phyloP scores from a whole-genome alignment of 2,888 invertebrate genomes.

The Drosophila nr. perissopoda region DNA sequence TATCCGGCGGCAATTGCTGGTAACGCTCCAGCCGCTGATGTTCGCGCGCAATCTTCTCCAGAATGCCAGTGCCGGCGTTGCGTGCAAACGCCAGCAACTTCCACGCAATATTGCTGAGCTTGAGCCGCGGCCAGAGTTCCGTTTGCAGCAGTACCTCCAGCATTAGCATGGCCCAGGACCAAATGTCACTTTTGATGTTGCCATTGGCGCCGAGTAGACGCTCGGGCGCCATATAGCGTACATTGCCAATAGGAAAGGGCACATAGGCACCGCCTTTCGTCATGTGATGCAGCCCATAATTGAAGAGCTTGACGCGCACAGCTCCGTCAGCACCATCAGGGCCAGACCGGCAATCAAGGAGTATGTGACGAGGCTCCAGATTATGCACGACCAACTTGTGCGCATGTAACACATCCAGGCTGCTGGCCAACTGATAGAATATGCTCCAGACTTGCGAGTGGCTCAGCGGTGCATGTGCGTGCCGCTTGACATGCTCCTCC shows the following conservation, averaged over 20 bases:
- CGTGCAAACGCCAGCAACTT: constrained; percentile 88
- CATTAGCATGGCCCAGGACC: constrained; percentile 96
- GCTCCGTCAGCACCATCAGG: constrained; percentile 85
- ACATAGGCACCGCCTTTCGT: constrained; percentile 94
- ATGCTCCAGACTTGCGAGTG: constrained; percentile 87
- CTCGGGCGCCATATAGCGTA: constrained; percentile 93
- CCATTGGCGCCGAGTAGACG: constrained; percentile 88
- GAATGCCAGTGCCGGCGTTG: constrained; percentile 82
- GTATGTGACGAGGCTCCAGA: constrained; percentile 92
- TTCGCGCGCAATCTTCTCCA: constrained; percentile 91
- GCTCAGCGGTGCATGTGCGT: constrained; percentile 75
- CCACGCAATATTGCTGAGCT: constrained; percentile 89
- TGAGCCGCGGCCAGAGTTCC: constrained; percentile 88
- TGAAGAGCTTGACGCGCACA: constrained; percentile 91
- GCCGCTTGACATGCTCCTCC: constrained; percentile 86
- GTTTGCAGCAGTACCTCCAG: constrained; percentile 91
- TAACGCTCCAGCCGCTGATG: constrained; percentile 87
- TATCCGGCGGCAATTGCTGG: constrained; percentile 62
- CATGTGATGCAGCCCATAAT: constrained; percentile 97
- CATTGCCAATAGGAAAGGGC: constrained; percentile 93
- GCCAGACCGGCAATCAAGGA: constrained; percentile 87
- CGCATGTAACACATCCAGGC: constrained; percentile 90
- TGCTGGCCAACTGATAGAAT: constrained; percentile 90
- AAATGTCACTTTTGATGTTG: constrained; percentile 94
- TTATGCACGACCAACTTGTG: constrained; percentile 92